Base-by-base conservation (phyloP, 2,113 vertebrate genomes). In the Capricornis sumatraensis region DNA sequence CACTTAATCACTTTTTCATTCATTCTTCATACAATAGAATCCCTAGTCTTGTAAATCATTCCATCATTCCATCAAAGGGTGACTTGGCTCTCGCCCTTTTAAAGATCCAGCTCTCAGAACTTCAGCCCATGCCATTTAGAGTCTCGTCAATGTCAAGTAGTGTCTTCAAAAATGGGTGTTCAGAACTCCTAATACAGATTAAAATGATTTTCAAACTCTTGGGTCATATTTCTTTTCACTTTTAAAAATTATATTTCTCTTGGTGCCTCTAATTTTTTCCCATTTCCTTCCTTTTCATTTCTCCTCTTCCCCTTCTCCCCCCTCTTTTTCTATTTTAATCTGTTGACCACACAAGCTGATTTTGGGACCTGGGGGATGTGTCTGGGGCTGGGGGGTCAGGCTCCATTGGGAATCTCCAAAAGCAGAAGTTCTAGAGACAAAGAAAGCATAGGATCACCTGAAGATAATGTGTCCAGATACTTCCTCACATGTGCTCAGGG, bases 391-490 rank as follows among this genome's bases (percentile, higher is more conserved):
- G 27, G 8, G 5, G 36, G 16, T 14, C 36, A 33, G 58, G 5
- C 45, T 40, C 5, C 11, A 2, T 0, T 19, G 9, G 27, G 30
- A 27, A 53, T 45, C 47, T 91, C 62, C 57, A 55, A 0, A 43
- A 50, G 9, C 16, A 43, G 53, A 45, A 3, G 4, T 33, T 58
- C 33, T 45, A 43, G 47, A 43, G 14, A 27, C 71, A 28, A 60
- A 19, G 21, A 30, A 67, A 15, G 58, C 36, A 16, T 7, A 21
- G 45, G 17, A 9, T 9, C 13, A 10, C 23, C 2, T 43, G 52
- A 30, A 25, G 3, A 25, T 5, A 14, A 6, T 6, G 45, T 47
- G 36, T 10, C 4, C 9, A 11, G 62, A 1, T 6, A 14, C 15
- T 36, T 89, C 43, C 21, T 33, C 36, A 0, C 5, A 5, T 2